These are phyloP conservation scores for Coelinius sp. DNA, from an alignment of 2,888 invertebrate species.

Conservation along the genomic window DNA sequence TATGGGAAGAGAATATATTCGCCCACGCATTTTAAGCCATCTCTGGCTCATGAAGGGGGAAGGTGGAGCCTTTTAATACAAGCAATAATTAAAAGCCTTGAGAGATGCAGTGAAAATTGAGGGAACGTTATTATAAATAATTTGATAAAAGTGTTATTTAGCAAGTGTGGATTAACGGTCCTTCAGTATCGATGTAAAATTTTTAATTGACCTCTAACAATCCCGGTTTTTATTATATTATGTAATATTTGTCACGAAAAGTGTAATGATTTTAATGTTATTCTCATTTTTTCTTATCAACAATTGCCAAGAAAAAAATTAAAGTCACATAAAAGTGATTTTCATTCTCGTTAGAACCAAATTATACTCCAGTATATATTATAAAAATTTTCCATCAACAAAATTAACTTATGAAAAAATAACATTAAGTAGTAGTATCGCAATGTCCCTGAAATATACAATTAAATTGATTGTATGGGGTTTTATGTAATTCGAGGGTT, in stretches of 20 bases:
- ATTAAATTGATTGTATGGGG: not conserved
- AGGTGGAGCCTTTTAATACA: constrained; percentile 33
- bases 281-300: not conserved
- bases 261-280: too few species aligned
- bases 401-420: too few species aligned
- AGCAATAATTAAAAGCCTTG: constrained; percentile 40
- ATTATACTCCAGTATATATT: too few species aligned
- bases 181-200: not conserved
- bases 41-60: too few species aligned
- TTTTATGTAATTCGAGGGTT: not conserved
- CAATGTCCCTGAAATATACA: not conserved
- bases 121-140: not conserved
- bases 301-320: too few species aligned
- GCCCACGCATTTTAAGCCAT: constrained; percentile 26
- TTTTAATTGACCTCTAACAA: not conserved
- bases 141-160: not conserved
- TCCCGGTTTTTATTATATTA: too few species aligned
- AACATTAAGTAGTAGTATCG: not conserved
- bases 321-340: too few species aligned
- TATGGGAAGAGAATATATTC: not conserved
- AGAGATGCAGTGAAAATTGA: constrained; percentile 31
- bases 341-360: too few species aligned
- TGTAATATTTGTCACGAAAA: not conserved
- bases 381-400: too few species aligned
- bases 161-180: constrained; percentile 9